Evolutionary conservation across 1,140 invertebrate species (phyloP).

Genomic region (Pantala flavescens): DNA sequence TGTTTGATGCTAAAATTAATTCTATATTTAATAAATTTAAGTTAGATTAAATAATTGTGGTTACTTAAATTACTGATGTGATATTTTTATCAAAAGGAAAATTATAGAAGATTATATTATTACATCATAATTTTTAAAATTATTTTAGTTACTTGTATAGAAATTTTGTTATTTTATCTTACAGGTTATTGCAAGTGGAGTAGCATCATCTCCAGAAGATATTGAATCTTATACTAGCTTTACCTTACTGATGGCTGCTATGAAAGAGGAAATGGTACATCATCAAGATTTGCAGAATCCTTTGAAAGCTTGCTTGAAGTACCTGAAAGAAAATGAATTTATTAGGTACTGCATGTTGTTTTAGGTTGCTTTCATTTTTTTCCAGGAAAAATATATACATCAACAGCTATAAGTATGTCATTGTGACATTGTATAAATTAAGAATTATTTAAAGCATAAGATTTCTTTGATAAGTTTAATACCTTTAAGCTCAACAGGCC

Average conservation of each 20-base stretch:
- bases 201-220: slow-evolving; percentile 59
- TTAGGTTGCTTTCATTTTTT: slow-evolving; percentile 72
- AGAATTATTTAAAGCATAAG: too few relatives aligned
- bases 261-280: slow-evolving; percentile 16
- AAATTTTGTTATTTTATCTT: slow-evolving; percentile 25
- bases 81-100: too few relatives aligned
- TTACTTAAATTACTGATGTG: too few relatives aligned
- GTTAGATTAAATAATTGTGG: too few relatives aligned
- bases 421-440: too few relatives aligned
- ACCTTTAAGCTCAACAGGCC: too few relatives aligned
- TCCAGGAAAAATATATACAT: slow-evolving; percentile 55
- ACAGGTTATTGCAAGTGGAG: slow-evolving; percentile 78
- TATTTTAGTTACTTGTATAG: slow-evolving; percentile 25
- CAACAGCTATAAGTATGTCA: too few relatives aligned
- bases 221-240: slow-evolving; percentile 69
- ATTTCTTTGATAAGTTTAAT: too few relatives aligned
- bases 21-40: too few relatives aligned
- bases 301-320: slow-evolving; percentile 44
- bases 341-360: slow-evolving; percentile 25
- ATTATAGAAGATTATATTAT: too few relatives aligned
- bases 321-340: slow-evolving; percentile 47
- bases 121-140: background rate
- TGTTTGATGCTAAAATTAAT: too few relatives aligned
- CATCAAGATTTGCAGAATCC: slow-evolving; percentile 30
- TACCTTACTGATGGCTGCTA: slow-evolving; percentile 48